These are phyloP conservation scores for Vanessa tameamea DNA, from an alignment of 1,140 invertebrate species.

Conservation along the genomic window DNA sequence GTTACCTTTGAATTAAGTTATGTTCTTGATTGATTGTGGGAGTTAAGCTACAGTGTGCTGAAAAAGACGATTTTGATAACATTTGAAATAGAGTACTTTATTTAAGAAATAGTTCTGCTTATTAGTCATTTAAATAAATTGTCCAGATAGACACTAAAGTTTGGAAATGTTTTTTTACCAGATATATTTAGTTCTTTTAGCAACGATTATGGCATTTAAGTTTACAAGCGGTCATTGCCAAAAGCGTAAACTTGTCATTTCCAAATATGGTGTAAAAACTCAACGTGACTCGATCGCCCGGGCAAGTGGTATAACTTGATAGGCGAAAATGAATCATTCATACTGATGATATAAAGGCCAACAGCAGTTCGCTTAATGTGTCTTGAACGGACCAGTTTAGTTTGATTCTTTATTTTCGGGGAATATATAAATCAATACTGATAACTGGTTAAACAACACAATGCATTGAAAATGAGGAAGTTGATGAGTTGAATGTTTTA, in stretches of 20 bases:
- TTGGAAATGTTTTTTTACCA: background rate
- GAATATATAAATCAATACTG: background rate
- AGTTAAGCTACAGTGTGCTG: too few species aligned
- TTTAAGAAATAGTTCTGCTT: too few species aligned
- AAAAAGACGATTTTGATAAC: too few species aligned
- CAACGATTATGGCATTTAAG: slow-evolving; percentile 39
- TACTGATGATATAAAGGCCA: slow-evolving; percentile 56
- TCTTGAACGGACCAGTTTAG: slow-evolving; percentile 59
- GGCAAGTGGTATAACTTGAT: slow-evolving; percentile 52
- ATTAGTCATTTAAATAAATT: too few species aligned
- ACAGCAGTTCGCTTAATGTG: slow-evolving; percentile 39
- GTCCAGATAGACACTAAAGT: background rate
- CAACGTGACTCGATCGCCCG: slow-evolving; percentile 50
- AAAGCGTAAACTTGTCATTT: slow-evolving; percentile 71
- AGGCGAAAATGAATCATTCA: slow-evolving; percentile 59
- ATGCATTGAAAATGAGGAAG: background rate
- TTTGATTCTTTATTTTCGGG: slow-evolving; percentile 6
- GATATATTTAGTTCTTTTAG: slow-evolving; percentile 4
- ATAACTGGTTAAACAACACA: too few species aligned
- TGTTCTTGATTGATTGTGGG: too few species aligned
- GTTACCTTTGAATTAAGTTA: too few species aligned
- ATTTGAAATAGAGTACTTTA: too few species aligned
- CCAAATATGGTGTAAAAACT: slow-evolving; percentile 73
- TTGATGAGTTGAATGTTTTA: background rate
- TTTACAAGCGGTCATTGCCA: slow-evolving; percentile 66